phyloP scores from a whole-genome alignment of 2,888 invertebrate species.

The Phortica okadai region DNA sequence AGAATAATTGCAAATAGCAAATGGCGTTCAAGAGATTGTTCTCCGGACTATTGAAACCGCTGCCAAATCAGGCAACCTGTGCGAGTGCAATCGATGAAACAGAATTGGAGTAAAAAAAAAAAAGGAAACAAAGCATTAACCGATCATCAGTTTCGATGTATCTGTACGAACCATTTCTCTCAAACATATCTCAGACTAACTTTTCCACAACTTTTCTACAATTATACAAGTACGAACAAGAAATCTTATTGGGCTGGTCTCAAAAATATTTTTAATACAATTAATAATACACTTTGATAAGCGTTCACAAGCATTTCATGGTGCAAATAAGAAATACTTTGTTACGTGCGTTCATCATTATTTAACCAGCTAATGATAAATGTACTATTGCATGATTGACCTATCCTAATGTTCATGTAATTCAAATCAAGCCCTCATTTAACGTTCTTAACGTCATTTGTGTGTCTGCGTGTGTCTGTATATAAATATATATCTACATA shows the following conservation, averaged over 20 bases:
- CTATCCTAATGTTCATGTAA: not conserved
- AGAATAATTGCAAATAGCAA: constrained; percentile 74
- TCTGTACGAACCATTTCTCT: constrained; percentile 47
- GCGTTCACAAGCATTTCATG: too few species aligned
- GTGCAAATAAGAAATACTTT: too few species aligned
- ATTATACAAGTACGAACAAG: constrained; percentile 26
- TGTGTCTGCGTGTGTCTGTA: constrained; percentile 34
- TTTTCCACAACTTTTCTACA: constrained; percentile 11
- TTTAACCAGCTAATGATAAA: not conserved
- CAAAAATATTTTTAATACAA: constrained; percentile 2
- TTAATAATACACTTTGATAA: not conserved
- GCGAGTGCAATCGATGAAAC: constrained; percentile 69
- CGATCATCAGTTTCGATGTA: not conserved
- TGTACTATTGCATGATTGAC: not conserved
- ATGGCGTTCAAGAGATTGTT: constrained; percentile 74
- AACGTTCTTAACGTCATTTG: constrained; percentile 34
- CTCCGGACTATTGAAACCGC: constrained; percentile 72
- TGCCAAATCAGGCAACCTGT: constrained; percentile 71
- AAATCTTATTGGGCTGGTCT: constrained; percentile 71
- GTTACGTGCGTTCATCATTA: too few species aligned
- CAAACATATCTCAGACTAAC: constrained; percentile 44
- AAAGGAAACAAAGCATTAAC: not conserved
- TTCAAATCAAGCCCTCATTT: constrained; percentile 23
- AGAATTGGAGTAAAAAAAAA: constrained; percentile 62
- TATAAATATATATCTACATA: constrained; percentile 42